Evolutionary conservation across 1,140 invertebrate species (phyloP), one percentile per base, ranked within the genome.

Genomic region (Kradibia gibbosae): DNA sequence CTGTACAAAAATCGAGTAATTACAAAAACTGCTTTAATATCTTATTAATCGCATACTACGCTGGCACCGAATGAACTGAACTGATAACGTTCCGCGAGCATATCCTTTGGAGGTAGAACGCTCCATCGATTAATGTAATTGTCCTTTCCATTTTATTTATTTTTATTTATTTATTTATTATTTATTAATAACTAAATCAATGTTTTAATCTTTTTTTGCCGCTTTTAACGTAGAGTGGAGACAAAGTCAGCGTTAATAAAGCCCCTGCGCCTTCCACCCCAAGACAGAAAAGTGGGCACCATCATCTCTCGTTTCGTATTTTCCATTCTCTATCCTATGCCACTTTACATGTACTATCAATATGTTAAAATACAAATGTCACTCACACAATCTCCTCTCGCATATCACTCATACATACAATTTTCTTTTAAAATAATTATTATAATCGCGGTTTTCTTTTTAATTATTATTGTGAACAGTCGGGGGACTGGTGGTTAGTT

Each of bases 331-430:
- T 90, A 90, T 88, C 87, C 87, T 90, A 90, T 88, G 87, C 89
- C 89, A 89, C 88, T 90, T 90, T 90, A 91, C 89, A 90, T 89
- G 85, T 88, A 88, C 89, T 91, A 91, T 91, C 89, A 90, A 90
- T 91, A 91, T 91, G 90, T 91, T 91, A 91, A 91, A 91, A 91
- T 91, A 91, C 89, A 91, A 91, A 91, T 90, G 88, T 88, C 90
- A 91, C 85, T 90, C 90, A 91, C 85, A 89, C 89, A 84, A 86
- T 85, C 86, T 88, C 84, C 86, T 88, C 87, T 87, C 88, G 86
- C 88, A 85, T 83, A 74, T 85, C 88, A 86, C 82, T 85, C 90
- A 89, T 85, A 88, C 89, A 91, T 87, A 90, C 88, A 90, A 89
- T 86, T 89, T 89, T 86, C 84, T 85, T 84, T 90, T 90, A 89